These are phyloP conservation scores for Zygothrica quintamaculata DNA, from an alignment of 2,888 invertebrate species.

Conservation along the genomic window DNA sequence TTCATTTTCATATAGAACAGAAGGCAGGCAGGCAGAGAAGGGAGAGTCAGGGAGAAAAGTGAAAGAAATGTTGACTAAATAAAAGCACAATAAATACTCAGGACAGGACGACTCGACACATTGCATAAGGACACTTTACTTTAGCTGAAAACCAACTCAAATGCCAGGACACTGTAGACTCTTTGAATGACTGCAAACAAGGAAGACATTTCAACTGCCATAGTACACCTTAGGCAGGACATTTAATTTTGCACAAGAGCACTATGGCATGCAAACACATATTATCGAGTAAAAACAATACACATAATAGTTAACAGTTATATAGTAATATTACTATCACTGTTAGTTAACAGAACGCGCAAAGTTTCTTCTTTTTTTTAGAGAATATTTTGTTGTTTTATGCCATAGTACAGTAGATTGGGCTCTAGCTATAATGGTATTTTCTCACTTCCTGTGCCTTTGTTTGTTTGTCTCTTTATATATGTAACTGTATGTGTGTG, in stretches of 20 bases:
- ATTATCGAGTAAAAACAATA: no score
- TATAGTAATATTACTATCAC: no score
- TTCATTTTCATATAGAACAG: slow-evolving; percentile 76
- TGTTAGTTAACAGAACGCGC: neutral
- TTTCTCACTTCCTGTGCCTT: slow-evolving; percentile 55
- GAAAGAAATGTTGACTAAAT: slow-evolving; percentile 72
- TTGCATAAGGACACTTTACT: slow-evolving; percentile 49
- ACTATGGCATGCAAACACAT: no score
- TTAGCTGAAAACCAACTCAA: no score
- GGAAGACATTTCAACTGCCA: slow-evolving; percentile 27
- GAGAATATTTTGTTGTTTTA: no score
- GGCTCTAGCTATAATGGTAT: slow-evolving; percentile 59
- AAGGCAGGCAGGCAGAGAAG: no score
- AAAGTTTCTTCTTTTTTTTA: no score
- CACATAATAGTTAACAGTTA: no score
- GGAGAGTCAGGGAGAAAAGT: no score
- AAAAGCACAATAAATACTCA: slow-evolving; percentile 78
- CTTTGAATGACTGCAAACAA: slow-evolving; percentile 62
- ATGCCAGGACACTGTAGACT: slow-evolving; percentile 34
- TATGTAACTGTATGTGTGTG: neutral
- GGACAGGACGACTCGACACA: slow-evolving; percentile 58
- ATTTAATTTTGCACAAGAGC: slow-evolving; percentile 12
- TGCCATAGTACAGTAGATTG: neutral
- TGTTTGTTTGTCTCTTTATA: slow-evolving; percentile 10
- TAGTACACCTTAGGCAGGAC: slow-evolving; percentile 23